Percentiles rank a stretch among this genome's conserved stretches.
Conservation (phyloP, 2,888 invertebrate species). For the Amphimallon solstitiale region DNA sequence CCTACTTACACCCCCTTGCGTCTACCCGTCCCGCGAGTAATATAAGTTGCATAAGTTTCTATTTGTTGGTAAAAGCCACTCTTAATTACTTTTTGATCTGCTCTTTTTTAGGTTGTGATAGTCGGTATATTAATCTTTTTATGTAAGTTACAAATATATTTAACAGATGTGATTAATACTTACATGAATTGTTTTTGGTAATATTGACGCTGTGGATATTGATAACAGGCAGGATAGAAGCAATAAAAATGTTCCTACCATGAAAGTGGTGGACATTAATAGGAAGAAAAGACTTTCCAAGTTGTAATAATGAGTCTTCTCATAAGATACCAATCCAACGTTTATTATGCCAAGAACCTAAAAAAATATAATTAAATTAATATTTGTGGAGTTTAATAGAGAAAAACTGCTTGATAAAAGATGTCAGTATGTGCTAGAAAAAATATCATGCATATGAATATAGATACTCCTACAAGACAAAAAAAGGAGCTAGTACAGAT, state of each 20-base stretch:
- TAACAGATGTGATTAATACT: constrained; percentile 61
- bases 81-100: no score
- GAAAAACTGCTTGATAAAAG: no score
- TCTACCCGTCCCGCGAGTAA: no score
- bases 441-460: no score
- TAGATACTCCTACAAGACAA: no score
- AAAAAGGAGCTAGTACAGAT: no score
- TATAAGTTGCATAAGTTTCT: no score
- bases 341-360: constrained; percentile 82
- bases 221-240: constrained; percentile 80
- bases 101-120: no score
- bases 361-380: constrained; percentile 53
- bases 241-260: constrained; percentile 82
- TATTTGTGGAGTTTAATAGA: background rate
- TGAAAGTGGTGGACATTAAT: constrained; percentile 78
- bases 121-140: no score
- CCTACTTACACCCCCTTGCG: no score
- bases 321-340: constrained; percentile 75
- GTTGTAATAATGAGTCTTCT: constrained; percentile 57
- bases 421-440: no score
- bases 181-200: constrained; percentile 83
- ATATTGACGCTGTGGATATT: constrained; percentile 82
- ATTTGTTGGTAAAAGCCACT: no score
- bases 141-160: background rate
- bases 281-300: constrained; percentile 75